Conservation (phyloP, 1,140 invertebrate genomes). For the Meloidogyne floridensis region DNA sequence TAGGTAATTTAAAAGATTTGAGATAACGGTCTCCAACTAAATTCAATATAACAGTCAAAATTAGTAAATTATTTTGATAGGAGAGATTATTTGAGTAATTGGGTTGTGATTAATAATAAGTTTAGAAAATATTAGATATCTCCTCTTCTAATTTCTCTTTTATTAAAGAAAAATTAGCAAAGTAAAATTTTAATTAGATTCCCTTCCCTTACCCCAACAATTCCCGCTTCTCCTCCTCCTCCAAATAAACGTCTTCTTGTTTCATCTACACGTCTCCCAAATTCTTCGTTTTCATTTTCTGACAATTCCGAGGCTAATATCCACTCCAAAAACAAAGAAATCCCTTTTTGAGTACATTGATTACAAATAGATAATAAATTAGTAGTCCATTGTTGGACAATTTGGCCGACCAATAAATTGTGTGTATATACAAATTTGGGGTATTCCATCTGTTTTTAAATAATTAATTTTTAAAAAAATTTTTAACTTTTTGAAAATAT, state of each 20-base stretch:
- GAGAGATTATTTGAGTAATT: too few species aligned
- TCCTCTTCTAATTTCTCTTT: too few species aligned
- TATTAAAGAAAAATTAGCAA: too few species aligned
- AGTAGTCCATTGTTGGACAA: conserved; percentile 33
- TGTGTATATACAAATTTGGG: conserved; percentile 40
- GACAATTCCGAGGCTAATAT: conserved; percentile 21
- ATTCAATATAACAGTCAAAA: too few species aligned
- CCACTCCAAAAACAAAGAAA: conserved; percentile 37
- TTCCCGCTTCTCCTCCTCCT: conserved; percentile 19
- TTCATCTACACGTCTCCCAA: not conserved
- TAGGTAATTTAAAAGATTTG: too few species aligned
- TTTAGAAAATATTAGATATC: too few species aligned
- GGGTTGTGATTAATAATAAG: too few species aligned
- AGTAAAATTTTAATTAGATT: too few species aligned
- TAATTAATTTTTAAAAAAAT: conserved; percentile 13
- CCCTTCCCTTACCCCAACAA: not conserved
- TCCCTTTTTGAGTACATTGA: conserved; percentile 34
- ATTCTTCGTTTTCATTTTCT: conserved; percentile 12
- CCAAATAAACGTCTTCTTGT: conserved; percentile 17
- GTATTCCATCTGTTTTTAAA: conserved; percentile 31
- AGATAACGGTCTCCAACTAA: too few species aligned
- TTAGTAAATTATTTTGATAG: too few species aligned
- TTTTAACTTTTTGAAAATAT: not conserved
- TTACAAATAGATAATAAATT: conserved; percentile 38
- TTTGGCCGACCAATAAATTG: conserved; percentile 30